phyloP scores from a whole-genome alignment of 2,113 vertebrate genomes.

The Plecotus auritus region DNA sequence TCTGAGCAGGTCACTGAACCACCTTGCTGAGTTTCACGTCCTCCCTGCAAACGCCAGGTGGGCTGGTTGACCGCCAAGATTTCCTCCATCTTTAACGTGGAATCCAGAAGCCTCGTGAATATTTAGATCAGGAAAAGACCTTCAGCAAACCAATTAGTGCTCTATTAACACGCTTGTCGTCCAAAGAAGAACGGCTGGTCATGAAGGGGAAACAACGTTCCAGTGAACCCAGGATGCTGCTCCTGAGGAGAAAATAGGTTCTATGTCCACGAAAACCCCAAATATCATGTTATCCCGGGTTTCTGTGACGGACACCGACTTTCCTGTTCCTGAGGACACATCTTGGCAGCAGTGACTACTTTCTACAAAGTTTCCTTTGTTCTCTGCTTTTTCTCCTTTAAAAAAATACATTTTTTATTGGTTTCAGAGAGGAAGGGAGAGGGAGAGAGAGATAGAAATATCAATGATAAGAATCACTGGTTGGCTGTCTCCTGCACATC shows the following conservation, averaged over 20 bases:
- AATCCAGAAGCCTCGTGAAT: not conserved
- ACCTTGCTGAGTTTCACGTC: too few species aligned
- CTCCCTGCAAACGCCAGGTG: not conserved
- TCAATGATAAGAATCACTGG: too few species aligned
- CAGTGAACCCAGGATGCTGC: not conserved
- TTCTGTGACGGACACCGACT: not conserved
- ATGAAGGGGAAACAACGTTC: not conserved
- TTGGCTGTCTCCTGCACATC: too few species aligned
- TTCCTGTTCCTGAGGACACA: rapidly evolving
- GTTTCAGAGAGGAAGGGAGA: too few species aligned
- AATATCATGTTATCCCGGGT: rapidly evolving
- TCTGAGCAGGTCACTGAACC: rapidly evolving
- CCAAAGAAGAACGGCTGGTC: not conserved
- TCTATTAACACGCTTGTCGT: not conserved
- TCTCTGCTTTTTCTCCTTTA: not conserved
- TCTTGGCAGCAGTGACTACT: rapidly evolving
- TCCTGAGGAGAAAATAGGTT: not conserved
- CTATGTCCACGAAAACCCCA: not conserved
- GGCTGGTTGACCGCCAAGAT: not conserved
- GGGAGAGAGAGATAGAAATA: too few species aligned
- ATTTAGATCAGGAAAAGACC: not conserved
- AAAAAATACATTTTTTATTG: too few species aligned
- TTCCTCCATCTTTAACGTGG: not conserved
- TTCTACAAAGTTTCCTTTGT: too few species aligned
- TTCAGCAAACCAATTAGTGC: not conserved